Conservation (phyloP, 2,113 vertebrate species). For the Mustela nigripes region DNA sequence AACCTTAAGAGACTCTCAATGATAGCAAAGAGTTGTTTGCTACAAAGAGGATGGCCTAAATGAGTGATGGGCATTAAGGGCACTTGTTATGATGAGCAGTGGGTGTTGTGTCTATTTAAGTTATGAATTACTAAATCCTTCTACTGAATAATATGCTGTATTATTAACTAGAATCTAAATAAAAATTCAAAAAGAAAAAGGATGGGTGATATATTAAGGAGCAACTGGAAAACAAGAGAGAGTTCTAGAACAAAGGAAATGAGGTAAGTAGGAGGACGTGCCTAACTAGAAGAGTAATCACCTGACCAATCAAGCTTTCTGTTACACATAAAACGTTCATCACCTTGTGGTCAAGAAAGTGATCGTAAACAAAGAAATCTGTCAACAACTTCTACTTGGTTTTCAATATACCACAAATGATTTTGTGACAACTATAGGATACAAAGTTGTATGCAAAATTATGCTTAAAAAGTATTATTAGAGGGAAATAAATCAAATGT, state of each 20-base stretch:
- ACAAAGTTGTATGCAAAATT: not conserved
- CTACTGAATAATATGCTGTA: not conserved
- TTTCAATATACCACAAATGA: not conserved
- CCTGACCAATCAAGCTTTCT: not conserved
- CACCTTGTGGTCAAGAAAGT: not conserved
- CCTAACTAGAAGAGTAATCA: not conserved
- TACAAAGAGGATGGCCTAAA: not conserved
- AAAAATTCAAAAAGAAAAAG: not conserved
- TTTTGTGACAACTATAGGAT: not conserved
- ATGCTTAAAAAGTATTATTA: not conserved
- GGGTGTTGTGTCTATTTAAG: not conserved
- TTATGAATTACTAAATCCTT: not conserved
- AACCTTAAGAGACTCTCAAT: not conserved
- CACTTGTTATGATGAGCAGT: not conserved
- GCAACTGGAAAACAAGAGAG: not conserved
- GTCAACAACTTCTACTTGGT: not conserved
- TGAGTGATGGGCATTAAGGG: not conserved
- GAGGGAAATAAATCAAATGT: not conserved
- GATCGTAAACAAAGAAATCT: not conserved
- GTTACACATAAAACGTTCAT: not conserved
- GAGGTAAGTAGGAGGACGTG: not conserved
- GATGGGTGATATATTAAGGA: not conserved
- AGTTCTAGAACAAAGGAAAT: not conserved
- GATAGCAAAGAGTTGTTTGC: not conserved
- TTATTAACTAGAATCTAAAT: not conserved